phyloP scores from a whole-genome alignment of 2,797 vertebrate genomes.

The Astyanax mexicanus region DNA sequence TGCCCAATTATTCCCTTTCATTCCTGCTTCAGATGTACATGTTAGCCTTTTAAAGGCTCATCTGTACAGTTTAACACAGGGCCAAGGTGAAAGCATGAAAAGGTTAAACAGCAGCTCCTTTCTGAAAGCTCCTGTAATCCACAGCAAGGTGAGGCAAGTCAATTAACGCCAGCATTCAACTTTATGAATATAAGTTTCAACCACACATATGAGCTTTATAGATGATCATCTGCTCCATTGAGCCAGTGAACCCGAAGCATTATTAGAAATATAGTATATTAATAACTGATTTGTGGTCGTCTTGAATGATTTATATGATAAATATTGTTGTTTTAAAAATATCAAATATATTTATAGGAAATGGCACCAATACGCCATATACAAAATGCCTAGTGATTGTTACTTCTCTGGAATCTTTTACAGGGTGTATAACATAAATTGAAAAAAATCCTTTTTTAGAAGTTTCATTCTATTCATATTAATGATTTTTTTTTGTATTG shows the following conservation, averaged over 20 bases:
- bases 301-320: no score
- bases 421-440: no score
- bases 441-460: no score
- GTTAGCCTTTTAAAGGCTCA: constrained; percentile 43
- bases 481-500: no score
- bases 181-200: background rate
- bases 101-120: constrained; percentile 6
- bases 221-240: background rate
- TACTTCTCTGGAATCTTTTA: no score
- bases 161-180: background rate
- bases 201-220: background rate
- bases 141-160: background rate
- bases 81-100: constrained; percentile 17
- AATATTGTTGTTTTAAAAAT: no score
- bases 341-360: no score
- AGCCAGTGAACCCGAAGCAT: background rate
- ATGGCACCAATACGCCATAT: no score
- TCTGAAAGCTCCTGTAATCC: background rate
- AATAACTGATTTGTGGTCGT: no score
- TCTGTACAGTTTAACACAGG: constrained; percentile 25
- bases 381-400: no score
- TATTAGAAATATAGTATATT: no score
- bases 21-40: constrained; percentile 37
- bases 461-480: no score
- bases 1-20: constrained; percentile 52